Evolutionary conservation across 1,140 invertebrate species (phyloP).

Genomic region (Drosophila elegans): DNA sequence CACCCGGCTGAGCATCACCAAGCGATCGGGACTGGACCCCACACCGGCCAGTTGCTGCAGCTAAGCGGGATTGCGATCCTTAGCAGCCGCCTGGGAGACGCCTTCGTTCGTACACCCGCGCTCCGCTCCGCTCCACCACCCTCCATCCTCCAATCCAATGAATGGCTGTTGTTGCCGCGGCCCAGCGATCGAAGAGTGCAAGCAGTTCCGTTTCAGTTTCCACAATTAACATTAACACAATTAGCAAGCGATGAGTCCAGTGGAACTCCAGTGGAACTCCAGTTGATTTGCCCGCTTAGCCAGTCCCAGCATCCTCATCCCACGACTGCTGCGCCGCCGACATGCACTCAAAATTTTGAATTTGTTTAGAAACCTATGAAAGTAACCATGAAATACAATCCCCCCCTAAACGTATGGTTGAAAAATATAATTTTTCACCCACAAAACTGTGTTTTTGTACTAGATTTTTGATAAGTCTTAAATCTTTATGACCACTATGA

Average conservation of each 20-base stretch:
- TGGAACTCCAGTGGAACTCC: constrained; percentile 29
- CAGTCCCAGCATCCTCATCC: constrained; percentile 1
- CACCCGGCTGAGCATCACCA: constrained; percentile 91
- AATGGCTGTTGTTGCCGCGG: constrained; percentile 31
- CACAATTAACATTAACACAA: no score
- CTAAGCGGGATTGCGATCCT: constrained; percentile 85
- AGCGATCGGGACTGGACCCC: constrained; percentile 92
- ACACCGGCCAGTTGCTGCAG: constrained; percentile 94
- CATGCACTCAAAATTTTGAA: constrained; percentile 72
- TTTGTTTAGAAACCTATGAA: constrained; percentile 58
- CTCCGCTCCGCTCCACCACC: not conserved
- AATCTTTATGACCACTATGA: no score
- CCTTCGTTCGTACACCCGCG: not conserved
- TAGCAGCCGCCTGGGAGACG: constrained; percentile 21
- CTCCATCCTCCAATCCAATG: constrained; percentile 1
- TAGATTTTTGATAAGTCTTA: no score
- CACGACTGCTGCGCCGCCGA: constrained; percentile 35
- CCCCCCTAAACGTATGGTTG: constrained; percentile 67
- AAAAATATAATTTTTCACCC: constrained; percentile 70
- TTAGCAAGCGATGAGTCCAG: constrained; percentile 9
- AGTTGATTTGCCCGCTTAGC: constrained; percentile 39
- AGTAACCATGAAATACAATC: constrained; percentile 52
- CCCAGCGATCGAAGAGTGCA: constrained; percentile 39
- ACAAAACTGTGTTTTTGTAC: constrained; percentile 3
- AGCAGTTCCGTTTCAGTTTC: constrained; percentile 51